Evolutionary conservation across 2,888 invertebrate species (phyloP).

Genomic region (Furcula furcula): DNA sequence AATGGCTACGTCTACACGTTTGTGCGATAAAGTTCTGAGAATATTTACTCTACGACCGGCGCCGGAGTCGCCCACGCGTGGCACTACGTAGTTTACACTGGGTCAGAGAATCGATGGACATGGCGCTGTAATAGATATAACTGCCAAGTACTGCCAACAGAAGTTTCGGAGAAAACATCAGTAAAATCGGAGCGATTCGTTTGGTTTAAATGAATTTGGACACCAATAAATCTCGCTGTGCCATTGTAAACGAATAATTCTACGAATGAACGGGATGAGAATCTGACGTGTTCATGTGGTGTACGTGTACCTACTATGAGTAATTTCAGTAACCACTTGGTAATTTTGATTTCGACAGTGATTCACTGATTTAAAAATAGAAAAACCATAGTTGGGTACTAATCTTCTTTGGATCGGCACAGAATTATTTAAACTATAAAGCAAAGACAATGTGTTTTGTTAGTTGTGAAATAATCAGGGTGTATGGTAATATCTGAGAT

Average conservation of each 20-base stretch:
- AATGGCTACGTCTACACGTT: slow-evolving; percentile 51
- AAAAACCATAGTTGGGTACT: no score
- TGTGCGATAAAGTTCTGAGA: slow-evolving; percentile 65
- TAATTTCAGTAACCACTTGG: no score
- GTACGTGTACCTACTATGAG: no score
- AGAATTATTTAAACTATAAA: no score
- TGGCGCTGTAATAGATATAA: slow-evolving; percentile 1
- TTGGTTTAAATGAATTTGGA: neutral
- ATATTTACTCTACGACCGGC: slow-evolving; percentile 66
- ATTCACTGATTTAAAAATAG: no score
- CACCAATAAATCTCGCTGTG: slow-evolving; percentile 8
- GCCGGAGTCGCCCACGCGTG: slow-evolving; percentile 55
- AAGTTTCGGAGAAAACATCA: neutral
- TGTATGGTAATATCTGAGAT: neutral
- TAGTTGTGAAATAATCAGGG: no score
- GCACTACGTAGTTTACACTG: slow-evolving; percentile 28
- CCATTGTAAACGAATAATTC: slow-evolving; percentile 16
- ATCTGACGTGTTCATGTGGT: slow-evolving; percentile 16
- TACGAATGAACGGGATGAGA: slow-evolving; percentile 5
- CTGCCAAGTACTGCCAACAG: no score
- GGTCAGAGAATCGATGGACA: slow-evolving; percentile 28
- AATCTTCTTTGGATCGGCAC: no score
- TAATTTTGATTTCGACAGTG: no score
- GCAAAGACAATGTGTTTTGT: no score
- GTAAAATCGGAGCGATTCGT: neutral